These are phyloP conservation scores for Coenonympha arcania DNA, from an alignment of 2,888 invertebrate species.

Conservation along the genomic window DNA sequence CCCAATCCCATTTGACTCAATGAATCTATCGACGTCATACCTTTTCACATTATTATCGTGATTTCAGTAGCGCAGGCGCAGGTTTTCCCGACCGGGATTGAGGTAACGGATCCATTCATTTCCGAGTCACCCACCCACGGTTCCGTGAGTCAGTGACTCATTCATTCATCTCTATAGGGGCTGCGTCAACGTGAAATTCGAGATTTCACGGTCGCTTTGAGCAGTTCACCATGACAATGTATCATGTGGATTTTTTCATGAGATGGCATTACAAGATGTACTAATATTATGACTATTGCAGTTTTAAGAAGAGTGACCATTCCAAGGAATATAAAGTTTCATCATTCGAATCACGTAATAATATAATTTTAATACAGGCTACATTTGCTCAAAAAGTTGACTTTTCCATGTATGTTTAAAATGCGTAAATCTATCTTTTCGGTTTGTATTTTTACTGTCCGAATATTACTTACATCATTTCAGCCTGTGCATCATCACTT, in stretches of 20 bases:
- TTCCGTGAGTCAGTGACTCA: constrained; percentile 38
- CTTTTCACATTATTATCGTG: constrained; percentile 1
- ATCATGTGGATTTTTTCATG: constrained; percentile 1
- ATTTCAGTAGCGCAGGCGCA: constrained; percentile 19
- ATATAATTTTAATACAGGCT: no score
- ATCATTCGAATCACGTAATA: no score
- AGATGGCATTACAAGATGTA: neutral
- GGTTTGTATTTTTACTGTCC: no score
- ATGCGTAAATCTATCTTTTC: no score
- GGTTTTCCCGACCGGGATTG: constrained; percentile 21
- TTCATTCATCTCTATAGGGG: constrained; percentile 39
- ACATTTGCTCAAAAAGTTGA: no score
- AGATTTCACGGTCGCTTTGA: constrained; percentile 24
- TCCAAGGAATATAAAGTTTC: neutral
- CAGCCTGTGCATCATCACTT: no score
- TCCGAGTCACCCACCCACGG: constrained; percentile 35
- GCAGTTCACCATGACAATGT: constrained; percentile 5
- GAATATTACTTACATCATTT: no score
- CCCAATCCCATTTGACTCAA: neutral
- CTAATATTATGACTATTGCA: neutral
- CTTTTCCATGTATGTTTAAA: no score
- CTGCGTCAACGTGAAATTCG: constrained; percentile 35
- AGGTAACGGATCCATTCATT: constrained; percentile 29
- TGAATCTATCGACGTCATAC: constrained; percentile 1
- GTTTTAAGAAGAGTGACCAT: neutral